Evolutionary conservation across 2,113 vertebrate genomes (phyloP), one percentile per base, ranked within the genome.

Genomic region (Atherinomorus stipes): DNA sequence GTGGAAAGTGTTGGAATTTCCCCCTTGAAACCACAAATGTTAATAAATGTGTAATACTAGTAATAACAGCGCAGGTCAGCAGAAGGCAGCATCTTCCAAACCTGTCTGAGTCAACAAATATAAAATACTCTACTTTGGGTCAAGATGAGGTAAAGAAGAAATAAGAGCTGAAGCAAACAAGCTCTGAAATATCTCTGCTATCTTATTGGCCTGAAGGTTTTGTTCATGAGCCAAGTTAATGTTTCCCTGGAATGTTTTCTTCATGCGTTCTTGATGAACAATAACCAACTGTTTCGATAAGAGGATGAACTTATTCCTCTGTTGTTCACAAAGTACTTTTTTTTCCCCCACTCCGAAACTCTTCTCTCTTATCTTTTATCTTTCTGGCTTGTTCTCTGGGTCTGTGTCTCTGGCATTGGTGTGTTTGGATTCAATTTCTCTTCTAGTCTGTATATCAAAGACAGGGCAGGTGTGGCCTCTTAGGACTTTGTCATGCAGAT

Each of bases 261-360:
- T 74, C 81, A 38, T 47, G 44, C 26, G 78, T 62, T 68, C 68
- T 40, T 63, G 79, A 87, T 82, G 40, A 84, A 85, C 80, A 81
- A 62, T 67, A 81, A 69, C 81, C 61, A 58, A 86, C 74, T 71
- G 67, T 88, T 90, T 91, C 88, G 75, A 89, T 88, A 85, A 81
- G 52, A 77, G 21, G 62, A 80, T 38, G 47, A 85, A 60, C 44
- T 64, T 21, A 11, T 75, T 78, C 49, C 15, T 63, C 67, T 67
- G 72, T 78, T 74, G 37, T 66, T 71, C 64, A 63, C 2, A 53
- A n/a, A 25, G n/a, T 68, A 53, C 61, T 51, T 70, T 78, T 23
- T 34, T 21, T 25, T 15, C 2, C 18, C 9, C 63, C 44, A 61
- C 54, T 61, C 40, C 81, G 71, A n/a, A 78, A 75, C 54, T 54